These are phyloP conservation scores for Holothuria leucospilota DNA, from an alignment of 53 echinoderm and acorn worm genomes.

Conservation along the genomic window DNA sequence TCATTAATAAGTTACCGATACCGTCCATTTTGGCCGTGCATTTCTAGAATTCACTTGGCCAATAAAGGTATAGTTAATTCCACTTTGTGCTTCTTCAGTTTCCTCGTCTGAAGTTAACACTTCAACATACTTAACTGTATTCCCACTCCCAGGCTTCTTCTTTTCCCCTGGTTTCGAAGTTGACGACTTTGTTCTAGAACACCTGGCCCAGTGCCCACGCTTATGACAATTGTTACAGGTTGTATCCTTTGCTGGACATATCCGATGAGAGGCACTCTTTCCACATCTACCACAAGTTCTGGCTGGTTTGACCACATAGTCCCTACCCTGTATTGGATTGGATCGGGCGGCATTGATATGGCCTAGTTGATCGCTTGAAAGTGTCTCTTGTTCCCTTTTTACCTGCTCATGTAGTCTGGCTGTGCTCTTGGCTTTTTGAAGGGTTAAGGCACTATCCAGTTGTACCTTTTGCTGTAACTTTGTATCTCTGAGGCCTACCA, in stretches of 20 bases:
- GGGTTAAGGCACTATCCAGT: not conserved
- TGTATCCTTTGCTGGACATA: not conserved
- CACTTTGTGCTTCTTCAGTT: not conserved
- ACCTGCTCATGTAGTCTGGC: slow-evolving; percentile 6
- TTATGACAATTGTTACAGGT: not conserved
- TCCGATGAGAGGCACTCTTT: not conserved
- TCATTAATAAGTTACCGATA: not conserved
- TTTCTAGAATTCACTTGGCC: slow-evolving; percentile 5
- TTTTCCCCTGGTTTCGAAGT: too few species aligned
- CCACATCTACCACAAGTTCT: not conserved
- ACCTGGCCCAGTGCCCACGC: not conserved
- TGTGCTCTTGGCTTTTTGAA: slow-evolving; percentile 1
- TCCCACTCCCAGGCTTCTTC: too few species aligned
- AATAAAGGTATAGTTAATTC: slow-evolving; percentile 1
- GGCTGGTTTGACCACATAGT: not conserved
- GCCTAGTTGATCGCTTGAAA: not conserved
- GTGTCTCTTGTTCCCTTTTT: slow-evolving; percentile 2
- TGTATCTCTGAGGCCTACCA: slow-evolving; percentile 32
- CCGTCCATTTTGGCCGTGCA: not conserved
- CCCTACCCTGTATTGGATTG: not conserved
- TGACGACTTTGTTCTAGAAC: too few species aligned
- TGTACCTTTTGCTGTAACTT: slow-evolving; percentile 12
- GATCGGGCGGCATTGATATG: too few species aligned
- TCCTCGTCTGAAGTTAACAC: not conserved
- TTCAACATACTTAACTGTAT: too few species aligned